Base-by-base conservation (phyloP, 1,140 invertebrate genomes). In the Drosophila orosa region DNA sequence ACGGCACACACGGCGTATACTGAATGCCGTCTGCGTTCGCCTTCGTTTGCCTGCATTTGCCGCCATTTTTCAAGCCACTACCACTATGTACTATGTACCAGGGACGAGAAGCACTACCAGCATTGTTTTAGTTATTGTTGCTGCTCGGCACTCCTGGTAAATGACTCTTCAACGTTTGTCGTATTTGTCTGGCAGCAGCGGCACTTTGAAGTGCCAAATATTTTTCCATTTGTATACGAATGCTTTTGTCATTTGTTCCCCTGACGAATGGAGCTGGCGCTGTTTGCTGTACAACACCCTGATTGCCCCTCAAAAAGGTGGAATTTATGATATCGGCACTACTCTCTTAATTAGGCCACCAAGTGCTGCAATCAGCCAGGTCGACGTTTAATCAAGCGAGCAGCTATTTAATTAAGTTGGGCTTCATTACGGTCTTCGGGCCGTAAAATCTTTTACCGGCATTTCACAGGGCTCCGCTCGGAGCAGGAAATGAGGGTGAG, bases 121-220 rank as follows among this genome's bases (percentile, higher is more conserved):
- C 39, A 17, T 42, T 72, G 47, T 48, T 74, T 47, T 40, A 65
- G 58, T 35, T 50, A 17, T 35, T 71, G 62, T 68, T 62, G 57
- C 52, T 47, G 44, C 39, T 71, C 63, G 58, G 84, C 73, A 87
- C 84, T 87, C 66, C 63, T 79, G 68, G 83, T 89, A 87, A 87
- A 87, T 87, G 83, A 83, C 83, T 80, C 84, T 87, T 87, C 84
- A 87, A 87, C 79, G 84, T 87, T 86, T 86, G 79, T 86, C 83
- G 83, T 83, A 87, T 87, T 86, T 86, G 79, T 86, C 82, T 87
- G 83, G 83, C 50, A 33, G 48, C 48, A 52, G 50, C 50, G 9
- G 12, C 50, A 87, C 83, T 89, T 89, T 89, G 45, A 78, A 87
- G 83, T 87, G 83, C 79, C 83, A 83, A 89, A 87, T 89, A 87